Evolutionary conservation across 2,888 invertebrate species (phyloP), one percentile per base, ranked within the genome.

Genomic region (Torymus texanus): DNA sequence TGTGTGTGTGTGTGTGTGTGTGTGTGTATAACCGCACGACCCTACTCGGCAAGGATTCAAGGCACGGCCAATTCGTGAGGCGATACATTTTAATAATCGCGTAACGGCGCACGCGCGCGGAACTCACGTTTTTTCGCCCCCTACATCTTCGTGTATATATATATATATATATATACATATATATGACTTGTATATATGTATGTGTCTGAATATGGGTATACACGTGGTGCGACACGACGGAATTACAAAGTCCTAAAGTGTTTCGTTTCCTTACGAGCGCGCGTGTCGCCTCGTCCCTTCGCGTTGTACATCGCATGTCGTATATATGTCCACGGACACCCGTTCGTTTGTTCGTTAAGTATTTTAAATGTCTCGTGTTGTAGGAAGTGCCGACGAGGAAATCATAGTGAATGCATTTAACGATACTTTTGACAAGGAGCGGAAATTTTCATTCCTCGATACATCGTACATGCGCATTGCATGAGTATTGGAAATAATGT

Each of bases 81-180:
- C 74, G 74, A 65, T 51, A 63, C 55, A 66, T 41, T 61, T 74
- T 80, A 76, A 80, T 68, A 70, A 80, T 77, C 77, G 56, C 55
- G 24, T 62, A 65, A 56, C 24, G 56, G 21, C 14, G n/a, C 29
- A 29, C 62, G 59, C 29, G 61, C 68, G 41, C 68, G 77, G 76
- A 80, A 76, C 73, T 74, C 76, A 77, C 77, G 76, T 80, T 21
- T 53, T 67, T 74, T 71, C 51, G 53, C 58, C 24, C 41, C 18
- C 61, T 71, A 59, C 51, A 50, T 56, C 29, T 55, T 53, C 58
- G 51, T 18, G 51, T 16, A n/a, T n/a, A n/a, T n/a, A n/a, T n/a
- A n/a, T n/a, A n/a, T n/a, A n/a, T n/a, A n/a, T n/a, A n/a, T n/a
- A n/a, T n/a, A n/a, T 51, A 16, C 29, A n/a, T n/a, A n/a, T 12